Evolutionary conservation across 1,140 invertebrate species (phyloP), one percentile per base, ranked within the genome.

Genomic region (Batillaria attramentaria): DNA sequence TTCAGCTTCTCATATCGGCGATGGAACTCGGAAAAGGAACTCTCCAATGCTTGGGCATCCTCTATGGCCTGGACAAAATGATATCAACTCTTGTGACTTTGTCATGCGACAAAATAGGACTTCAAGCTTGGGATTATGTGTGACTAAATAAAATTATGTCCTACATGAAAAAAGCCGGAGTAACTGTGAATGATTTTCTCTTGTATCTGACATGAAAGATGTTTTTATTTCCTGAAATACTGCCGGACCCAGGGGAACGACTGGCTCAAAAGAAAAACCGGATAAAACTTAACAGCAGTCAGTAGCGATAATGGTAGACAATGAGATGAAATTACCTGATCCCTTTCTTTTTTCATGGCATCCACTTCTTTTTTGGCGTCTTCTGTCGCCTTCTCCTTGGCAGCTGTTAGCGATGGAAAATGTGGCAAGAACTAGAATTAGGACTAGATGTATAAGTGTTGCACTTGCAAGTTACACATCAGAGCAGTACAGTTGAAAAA

Each of bases 11-110:
- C 94, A 85, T 94, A 94, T 81, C 90, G 84, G 79, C 93, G 85
- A 79, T 95, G 94, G 79, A 95, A 92, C 92, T 95, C 95, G 83
- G 94, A 94, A 86, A 95, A 95, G 35, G 94, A 94, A 87, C 93
- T 93, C 91, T 95, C 95, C 89, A 95, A 93, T 77, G 93, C 94
- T 62, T 93, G 93, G 78, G 95, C 89, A 87, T 95, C 94, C 83
- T 94, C 92, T 77, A 94, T 87, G 62, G 94, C 93, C 83, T 93
- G 90, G 81, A 74, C n/a, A 20, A 80, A 10, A 41, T n/a, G n/a
- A n/a, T n/a, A n/a, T n/a, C n/a, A n/a, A n/a, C n/a, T n/a, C n/a
- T n/a, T n/a, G n/a, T n/a, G n/a, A n/a, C n/a, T n/a, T n/a, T n/a
- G n/a, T n/a, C n/a, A n/a, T n/a, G n/a, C n/a, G n/a, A 35, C 73